Conservation (phyloP, 30 jellyfish, hydroid and myxozoan genomes). For the Morbakka virulenta region DNA sequence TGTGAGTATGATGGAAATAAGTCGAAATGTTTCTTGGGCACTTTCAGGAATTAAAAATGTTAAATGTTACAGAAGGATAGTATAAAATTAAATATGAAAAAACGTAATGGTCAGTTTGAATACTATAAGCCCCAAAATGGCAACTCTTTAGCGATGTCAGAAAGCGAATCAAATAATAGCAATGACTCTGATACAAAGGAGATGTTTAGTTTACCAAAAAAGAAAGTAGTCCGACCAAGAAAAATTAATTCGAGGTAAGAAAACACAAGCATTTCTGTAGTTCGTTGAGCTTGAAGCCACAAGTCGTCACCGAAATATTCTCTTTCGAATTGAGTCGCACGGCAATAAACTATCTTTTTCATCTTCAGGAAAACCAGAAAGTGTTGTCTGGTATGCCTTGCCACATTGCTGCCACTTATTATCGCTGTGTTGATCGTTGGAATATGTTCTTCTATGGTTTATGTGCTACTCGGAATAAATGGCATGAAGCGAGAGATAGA, state of each 20-base stretch:
- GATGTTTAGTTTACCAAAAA: conserved; percentile 60
- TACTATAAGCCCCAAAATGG: conserved; percentile 79
- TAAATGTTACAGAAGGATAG: no score
- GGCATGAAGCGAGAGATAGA: conserved; percentile 62
- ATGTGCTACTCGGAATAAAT: conserved; percentile 55
- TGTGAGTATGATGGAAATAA: no score
- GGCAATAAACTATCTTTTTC: background rate
- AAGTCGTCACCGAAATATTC: background rate
- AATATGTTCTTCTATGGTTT: conserved; percentile 46
- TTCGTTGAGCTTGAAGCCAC: background rate
- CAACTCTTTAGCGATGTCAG: conserved; percentile 45
- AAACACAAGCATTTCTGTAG: background rate
- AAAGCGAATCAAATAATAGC: conserved; percentile 52
- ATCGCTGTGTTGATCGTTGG: conserved; percentile 52
- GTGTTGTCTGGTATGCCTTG: conserved; percentile 41
- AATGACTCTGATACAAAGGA: conserved; percentile 64
- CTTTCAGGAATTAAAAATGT: no score
- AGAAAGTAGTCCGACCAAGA: conserved; percentile 45
- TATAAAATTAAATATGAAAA: conserved; percentile 42
- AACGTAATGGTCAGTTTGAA: conserved; percentile 54
- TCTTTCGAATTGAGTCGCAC: no score
- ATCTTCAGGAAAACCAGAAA: conserved; percentile 18
- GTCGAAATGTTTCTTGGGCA: no score
- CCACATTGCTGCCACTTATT: conserved; percentile 48
- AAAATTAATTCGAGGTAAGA: conserved; percentile 44